Conservation (phyloP, 2,113 vertebrate genomes). For the Nibea albiflora region DNA sequence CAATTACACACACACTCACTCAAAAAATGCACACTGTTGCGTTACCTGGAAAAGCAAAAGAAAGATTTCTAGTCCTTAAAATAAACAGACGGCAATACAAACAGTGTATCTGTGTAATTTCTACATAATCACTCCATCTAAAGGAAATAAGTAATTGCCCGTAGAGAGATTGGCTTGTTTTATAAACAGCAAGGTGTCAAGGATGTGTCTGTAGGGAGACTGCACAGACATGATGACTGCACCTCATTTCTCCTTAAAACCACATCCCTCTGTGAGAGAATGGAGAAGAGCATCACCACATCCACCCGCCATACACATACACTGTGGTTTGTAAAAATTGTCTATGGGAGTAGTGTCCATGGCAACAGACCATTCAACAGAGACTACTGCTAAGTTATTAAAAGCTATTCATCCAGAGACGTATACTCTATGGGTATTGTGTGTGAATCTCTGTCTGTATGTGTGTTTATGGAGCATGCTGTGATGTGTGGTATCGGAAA, state of each 20-base stretch:
- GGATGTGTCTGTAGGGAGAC: neutral
- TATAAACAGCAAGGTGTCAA: conserved; percentile 23
- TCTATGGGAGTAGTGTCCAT: conserved; percentile 67
- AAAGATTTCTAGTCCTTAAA: neutral
- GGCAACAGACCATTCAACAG: conserved; percentile 75
- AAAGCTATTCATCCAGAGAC: conserved; percentile 64
- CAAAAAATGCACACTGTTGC: neutral
- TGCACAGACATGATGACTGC: conserved; percentile 1
- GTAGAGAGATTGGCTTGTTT: conserved; percentile 11
- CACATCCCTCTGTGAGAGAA: conserved; percentile 42
- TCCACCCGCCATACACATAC: conserved; percentile 30
- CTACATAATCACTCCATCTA: neutral
- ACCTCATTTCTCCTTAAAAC: conserved; percentile 35
- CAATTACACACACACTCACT: neutral
- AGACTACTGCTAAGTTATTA: conserved; percentile 63
- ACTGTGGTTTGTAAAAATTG: conserved; percentile 43
- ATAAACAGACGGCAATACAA: neutral
- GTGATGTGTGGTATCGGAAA: conserved; percentile 66
- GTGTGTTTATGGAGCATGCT: conserved; percentile 37
- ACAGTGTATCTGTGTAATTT: neutral
- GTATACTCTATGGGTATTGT: conserved; percentile 51
- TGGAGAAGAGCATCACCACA: conserved; percentile 40
- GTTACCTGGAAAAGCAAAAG: neutral
- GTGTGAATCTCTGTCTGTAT: conserved; percentile 27
- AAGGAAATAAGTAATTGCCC: conserved; percentile 28